These are phyloP conservation scores for Heliconius eleuchia DNA, from an alignment of 1,140 invertebrate species.

Conservation along the genomic window DNA sequence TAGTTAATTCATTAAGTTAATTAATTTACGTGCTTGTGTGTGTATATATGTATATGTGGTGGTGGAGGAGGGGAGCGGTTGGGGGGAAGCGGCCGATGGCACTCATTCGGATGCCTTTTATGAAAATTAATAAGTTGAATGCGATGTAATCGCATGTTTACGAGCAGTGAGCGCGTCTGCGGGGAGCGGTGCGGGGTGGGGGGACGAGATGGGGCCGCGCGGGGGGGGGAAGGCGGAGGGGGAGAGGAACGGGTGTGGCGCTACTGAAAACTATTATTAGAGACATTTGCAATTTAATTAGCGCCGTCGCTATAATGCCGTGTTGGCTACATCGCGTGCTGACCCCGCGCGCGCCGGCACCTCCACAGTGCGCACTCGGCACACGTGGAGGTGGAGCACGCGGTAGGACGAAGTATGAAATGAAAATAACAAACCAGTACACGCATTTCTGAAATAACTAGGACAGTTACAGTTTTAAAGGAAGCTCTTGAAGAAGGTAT, in stretches of 20 bases:
- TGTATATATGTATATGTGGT: not conserved
- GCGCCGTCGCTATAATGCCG: slow-evolving; percentile 26
- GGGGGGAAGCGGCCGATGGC: not conserved
- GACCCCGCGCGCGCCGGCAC: not conserved
- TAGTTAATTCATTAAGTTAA: slow-evolving; percentile 3
- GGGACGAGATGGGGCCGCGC: not conserved
- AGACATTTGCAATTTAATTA: slow-evolving; percentile 51
- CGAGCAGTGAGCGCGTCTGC: slow-evolving; percentile 19
- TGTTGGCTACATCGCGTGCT: slow-evolving; percentile 16
- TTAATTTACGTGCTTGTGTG: not conserved
- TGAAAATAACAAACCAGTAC: not conserved
- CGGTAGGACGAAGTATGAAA: not conserved
- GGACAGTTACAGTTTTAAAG: not conserved
- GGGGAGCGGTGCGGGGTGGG: not conserved
- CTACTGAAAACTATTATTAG: slow-evolving; percentile 45
- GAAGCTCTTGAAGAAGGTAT: not conserved
- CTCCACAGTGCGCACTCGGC: not conserved
- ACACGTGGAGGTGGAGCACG: not conserved
- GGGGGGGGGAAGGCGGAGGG: not conserved
- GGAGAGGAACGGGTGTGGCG: slow-evolving; percentile 15
- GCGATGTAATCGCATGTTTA: slow-evolving; percentile 36
- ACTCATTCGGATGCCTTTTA: slow-evolving; percentile 29
- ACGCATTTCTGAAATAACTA: not conserved
- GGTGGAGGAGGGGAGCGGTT: not conserved
- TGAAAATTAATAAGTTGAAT: slow-evolving; percentile 39